Conservation (phyloP, 1,140 invertebrate species). For the Euborellia annulipes region DNA sequence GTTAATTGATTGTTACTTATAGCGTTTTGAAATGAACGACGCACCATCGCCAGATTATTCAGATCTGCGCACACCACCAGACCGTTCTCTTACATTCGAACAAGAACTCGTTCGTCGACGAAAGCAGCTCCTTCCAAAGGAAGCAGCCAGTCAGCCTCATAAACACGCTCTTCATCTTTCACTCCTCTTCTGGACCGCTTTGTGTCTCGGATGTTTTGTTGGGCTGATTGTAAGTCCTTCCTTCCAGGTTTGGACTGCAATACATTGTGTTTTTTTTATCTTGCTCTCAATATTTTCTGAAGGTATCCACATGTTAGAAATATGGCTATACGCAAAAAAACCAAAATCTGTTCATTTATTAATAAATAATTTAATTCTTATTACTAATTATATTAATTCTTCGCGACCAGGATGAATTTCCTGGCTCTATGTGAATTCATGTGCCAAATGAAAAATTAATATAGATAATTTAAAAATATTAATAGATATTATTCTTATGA, state of each 20-base stretch:
- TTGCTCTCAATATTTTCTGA: constrained; percentile 31
- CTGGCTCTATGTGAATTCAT: no score
- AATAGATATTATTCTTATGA: no score
- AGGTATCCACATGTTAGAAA: constrained; percentile 39
- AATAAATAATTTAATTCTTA: no score
- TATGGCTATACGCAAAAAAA: constrained; percentile 25
- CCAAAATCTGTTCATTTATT: background rate
- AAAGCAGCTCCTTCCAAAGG: constrained; percentile 19
- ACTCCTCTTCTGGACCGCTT: constrained; percentile 36
- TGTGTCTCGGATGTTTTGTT: constrained; percentile 27
- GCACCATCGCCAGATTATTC: constrained; percentile 2
- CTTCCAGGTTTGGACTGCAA: constrained; percentile 32
- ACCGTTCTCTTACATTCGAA: constrained; percentile 10
- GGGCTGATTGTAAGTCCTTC: constrained; percentile 28
- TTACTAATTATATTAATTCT: no score
- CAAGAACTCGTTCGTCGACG: background rate
- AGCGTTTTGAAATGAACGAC: constrained; percentile 12
- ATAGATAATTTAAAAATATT: no score
- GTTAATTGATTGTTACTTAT: no score
- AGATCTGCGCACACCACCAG: no score
- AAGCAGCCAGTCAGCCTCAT: constrained; percentile 7
- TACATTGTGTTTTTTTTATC: constrained; percentile 31
- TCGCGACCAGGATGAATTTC: no score
- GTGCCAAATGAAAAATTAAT: no score
- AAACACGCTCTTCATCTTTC: constrained; percentile 30